Evolutionary conservation across 2,888 invertebrate species (phyloP).

Genomic region (Ormyrus pomaceus): DNA sequence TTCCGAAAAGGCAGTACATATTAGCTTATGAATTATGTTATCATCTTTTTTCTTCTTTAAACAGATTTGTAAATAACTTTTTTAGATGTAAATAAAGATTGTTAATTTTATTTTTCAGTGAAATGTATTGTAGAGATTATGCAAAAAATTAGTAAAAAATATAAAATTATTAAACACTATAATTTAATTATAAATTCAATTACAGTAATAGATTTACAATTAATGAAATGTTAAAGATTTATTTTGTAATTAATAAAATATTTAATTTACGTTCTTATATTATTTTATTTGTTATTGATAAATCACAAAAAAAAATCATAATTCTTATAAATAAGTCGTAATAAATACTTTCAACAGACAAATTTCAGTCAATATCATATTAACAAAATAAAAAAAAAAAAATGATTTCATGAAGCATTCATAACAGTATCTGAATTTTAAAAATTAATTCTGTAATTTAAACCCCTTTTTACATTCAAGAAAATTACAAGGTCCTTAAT

Average conservation of each 20-base stretch:
- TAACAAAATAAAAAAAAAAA: slow-evolving; percentile 46
- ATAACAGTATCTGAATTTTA: slow-evolving; percentile 29
- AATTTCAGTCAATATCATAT: slow-evolving; percentile 45
- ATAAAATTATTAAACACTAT: slow-evolving; percentile 30
- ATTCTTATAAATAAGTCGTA: slow-evolving; percentile 23
- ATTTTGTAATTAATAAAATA: slow-evolving; percentile 29
- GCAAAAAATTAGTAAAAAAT: slow-evolving; percentile 18
- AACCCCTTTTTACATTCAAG: no score
- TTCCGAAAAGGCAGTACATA: slow-evolving; percentile 30
- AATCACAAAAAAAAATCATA: slow-evolving; percentile 25
- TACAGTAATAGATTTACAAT: slow-evolving; percentile 10
- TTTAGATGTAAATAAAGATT: slow-evolving; percentile 18
- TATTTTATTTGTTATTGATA: slow-evolving; percentile 22
- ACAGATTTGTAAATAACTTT: slow-evolving; percentile 5
- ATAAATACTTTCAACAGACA: slow-evolving; percentile 49
- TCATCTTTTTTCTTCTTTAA: slow-evolving; percentile 3
- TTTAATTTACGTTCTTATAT: slow-evolving; percentile 29
- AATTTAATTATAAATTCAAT: slow-evolving; percentile 35
- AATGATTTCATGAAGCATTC: not conserved
- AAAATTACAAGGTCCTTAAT: not conserved
- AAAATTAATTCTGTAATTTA: slow-evolving; percentile 1
- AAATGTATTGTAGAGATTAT: slow-evolving; percentile 10
- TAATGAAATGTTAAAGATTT: slow-evolving; percentile 20
- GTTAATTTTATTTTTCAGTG: not conserved
- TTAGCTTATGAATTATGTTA: not conserved